These are phyloP conservation scores for Dioctria linearis DNA, from an alignment of 2,888 invertebrate genomes.

Conservation along the genomic window DNA sequence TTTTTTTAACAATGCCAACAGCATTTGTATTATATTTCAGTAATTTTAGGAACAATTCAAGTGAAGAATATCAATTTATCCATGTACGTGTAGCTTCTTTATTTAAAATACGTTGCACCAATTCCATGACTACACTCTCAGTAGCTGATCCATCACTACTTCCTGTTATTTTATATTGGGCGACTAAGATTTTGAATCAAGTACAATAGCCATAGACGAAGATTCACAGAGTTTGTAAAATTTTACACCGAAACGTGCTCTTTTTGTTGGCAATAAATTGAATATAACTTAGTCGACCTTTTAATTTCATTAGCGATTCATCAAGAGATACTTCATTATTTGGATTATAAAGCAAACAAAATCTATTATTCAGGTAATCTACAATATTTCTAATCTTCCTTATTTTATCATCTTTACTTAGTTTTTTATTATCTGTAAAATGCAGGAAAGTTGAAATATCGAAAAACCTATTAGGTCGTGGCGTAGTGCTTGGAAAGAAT, in stretches of 20 bases:
- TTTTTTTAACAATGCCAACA: not conserved
- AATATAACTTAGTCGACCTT: no score
- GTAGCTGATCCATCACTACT: not conserved
- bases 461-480: not conserved
- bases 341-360: not conserved
- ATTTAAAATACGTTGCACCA: not conserved
- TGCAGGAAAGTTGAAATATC: conserved; percentile 6
- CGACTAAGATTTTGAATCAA: not conserved
- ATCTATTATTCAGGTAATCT: not conserved
- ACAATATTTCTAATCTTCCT: conserved; percentile 11
- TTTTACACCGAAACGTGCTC: no score
- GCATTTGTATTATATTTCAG: conserved; percentile 12
- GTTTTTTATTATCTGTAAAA: conserved; percentile 1
- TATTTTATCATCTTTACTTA: not conserved
- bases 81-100: conserved; percentile 9
- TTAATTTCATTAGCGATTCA: no score
- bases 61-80: not conserved
- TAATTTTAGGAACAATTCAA: not conserved
- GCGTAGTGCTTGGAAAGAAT: not conserved
- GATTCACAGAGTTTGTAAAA: no score
- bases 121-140: conserved; percentile 6
- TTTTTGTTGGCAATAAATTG: no score
- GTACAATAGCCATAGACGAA: conserved; percentile 1
- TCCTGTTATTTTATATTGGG: not conserved
- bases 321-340: not conserved